Conservation (phyloP, 2,797 vertebrate genomes). For the Thunnus albacares region DNA sequence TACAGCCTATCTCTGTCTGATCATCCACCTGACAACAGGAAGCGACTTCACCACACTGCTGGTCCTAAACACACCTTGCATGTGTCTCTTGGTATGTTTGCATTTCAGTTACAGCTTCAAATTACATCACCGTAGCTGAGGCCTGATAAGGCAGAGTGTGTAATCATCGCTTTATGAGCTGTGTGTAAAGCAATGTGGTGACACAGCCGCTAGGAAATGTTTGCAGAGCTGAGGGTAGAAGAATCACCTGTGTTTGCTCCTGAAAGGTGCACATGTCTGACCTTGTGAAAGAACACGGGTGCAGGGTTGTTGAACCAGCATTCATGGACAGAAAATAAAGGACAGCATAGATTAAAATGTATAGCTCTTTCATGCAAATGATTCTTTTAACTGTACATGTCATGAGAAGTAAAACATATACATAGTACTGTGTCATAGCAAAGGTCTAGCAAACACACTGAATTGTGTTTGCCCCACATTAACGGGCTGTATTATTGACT, state of each 20-base stretch:
- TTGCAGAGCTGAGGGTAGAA: constrained; percentile 54
- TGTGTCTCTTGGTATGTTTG: constrained; percentile 66
- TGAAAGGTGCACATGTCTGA: constrained; percentile 30
- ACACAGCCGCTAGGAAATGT: constrained; percentile 66
- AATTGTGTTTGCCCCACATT: constrained; percentile 38
- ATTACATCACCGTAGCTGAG: constrained; percentile 72
- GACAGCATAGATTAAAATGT: background rate
- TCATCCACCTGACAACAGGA: constrained; percentile 35
- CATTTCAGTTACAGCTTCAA: constrained; percentile 61
- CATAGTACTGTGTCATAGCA: background rate
- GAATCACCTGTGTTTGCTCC: constrained; percentile 43
- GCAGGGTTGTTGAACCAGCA: constrained; percentile 16
- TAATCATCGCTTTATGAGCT: constrained; percentile 72
- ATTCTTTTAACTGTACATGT: background rate
- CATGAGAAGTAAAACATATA: background rate
- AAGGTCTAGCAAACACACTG: background rate
- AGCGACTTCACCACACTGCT: constrained; percentile 1
- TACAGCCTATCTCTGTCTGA: background rate
- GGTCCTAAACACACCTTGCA: constrained; percentile 37
- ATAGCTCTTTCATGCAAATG: background rate
- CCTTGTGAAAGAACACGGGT: constrained; percentile 28
- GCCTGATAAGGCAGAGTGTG: constrained; percentile 69
- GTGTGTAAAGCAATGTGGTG: constrained; percentile 58
- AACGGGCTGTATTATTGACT: constrained; percentile 58
- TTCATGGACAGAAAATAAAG: background rate